Conservation (phyloP, 64 coral and sea anemone genomes). For the Stichodactyla helianthus region DNA sequence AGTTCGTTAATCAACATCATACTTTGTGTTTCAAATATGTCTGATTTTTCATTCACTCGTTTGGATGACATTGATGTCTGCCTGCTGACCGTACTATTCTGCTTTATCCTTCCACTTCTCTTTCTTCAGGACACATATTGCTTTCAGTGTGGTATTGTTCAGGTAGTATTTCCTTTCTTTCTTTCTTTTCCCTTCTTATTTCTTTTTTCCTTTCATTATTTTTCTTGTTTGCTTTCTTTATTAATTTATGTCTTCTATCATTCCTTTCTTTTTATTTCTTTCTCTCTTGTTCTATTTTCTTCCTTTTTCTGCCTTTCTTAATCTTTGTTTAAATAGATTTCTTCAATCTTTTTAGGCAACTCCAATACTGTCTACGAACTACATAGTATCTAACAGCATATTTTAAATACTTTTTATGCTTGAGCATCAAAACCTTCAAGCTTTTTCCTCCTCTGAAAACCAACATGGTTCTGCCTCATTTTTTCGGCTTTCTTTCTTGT, state of each 20-base stretch:
- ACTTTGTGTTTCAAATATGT: background rate
- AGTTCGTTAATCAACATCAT: too few relatives aligned
- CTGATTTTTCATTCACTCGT: background rate
- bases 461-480: background rate
- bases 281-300: too few relatives aligned
- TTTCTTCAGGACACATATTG: background rate
- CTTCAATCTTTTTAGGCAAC: too few relatives aligned
- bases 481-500: too few relatives aligned
- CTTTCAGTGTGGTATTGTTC: background rate
- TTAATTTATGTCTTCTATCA: background rate
- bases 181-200: background rate
- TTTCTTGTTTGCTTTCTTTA: too few relatives aligned
- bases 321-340: too few relatives aligned
- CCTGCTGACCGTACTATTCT: background rate
- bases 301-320: too few relatives aligned
- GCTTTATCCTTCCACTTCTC: background rate
- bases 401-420: too few relatives aligned
- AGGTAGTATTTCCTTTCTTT: background rate
- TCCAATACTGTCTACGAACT: too few relatives aligned
- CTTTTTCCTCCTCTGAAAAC: background rate
- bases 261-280: background rate
- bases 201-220: background rate
- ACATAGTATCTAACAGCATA: too few relatives aligned
- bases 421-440: background rate
- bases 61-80: background rate